Evolutionary conservation across 1,140 invertebrate genomes (phyloP).

Genomic region (Meloidogyne hapla): DNA sequence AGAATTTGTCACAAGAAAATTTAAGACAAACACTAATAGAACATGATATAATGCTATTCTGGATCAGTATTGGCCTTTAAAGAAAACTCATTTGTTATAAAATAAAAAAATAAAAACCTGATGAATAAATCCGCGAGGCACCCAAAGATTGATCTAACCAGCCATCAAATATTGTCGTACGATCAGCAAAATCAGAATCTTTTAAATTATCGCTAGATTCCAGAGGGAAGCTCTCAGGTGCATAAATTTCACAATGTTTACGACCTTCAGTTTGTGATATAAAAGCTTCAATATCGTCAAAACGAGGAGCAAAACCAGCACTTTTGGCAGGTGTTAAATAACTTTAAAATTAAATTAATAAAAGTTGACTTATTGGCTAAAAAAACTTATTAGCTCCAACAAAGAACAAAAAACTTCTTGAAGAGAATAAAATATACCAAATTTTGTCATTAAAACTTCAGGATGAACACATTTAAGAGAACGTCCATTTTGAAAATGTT

Average conservation of each 20-base stretch:
- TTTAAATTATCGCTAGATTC: slow-evolving; percentile 72
- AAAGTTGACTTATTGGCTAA: slow-evolving; percentile 72
- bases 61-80: slow-evolving; percentile 31
- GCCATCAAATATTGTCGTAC: slow-evolving; percentile 77
- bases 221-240: slow-evolving; percentile 49
- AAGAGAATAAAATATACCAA: slow-evolving; percentile 73
- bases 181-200: slow-evolving; percentile 74
- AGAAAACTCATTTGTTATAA: slow-evolving; percentile 25
- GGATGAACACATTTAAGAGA: slow-evolving; percentile 83
- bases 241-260: slow-evolving; percentile 88
- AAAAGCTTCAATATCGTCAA: slow-evolving; percentile 98
- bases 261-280: slow-evolving; percentile 90
- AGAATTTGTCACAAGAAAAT: slow-evolving; percentile 31
- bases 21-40: slow-evolving; percentile 44
- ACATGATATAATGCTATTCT: slow-evolving; percentile 30
- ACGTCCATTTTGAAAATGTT: slow-evolving; percentile 34
- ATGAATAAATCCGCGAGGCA: slow-evolving; percentile 48
- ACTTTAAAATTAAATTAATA: slow-evolving; percentile 75
- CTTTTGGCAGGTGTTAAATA: slow-evolving; percentile 42
- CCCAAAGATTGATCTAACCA: slow-evolving; percentile 70
- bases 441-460: slow-evolving; percentile 74
- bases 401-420: slow-evolving; percentile 89
- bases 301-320: slow-evolving; percentile 47
- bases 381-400: slow-evolving; percentile 89
- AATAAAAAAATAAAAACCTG: slow-evolving; percentile 8